Evolutionary conservation across 2,888 invertebrate genomes (phyloP), one percentile per base, ranked within the genome.

Genomic region (Agriopis aurantiaria): DNA sequence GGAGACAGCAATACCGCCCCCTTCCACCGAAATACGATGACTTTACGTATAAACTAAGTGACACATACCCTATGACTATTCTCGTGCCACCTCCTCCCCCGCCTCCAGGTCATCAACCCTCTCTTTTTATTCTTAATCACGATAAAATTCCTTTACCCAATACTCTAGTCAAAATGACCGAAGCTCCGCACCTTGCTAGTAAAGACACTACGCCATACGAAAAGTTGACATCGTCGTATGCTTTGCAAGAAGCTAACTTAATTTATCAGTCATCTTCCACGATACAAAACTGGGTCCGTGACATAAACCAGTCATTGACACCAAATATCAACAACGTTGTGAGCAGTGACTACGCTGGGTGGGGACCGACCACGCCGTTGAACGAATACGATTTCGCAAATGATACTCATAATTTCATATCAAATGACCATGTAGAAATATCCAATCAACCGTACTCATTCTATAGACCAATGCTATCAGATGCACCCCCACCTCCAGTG

Each of bases 11-110:
- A 45, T 84, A 85, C 45, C 79, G 87, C 61, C 88, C 87, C 7
- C 75, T 78, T 55, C 83, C 85, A 6, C 81, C 82, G 62, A 91
- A 95, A 85, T 91, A 95, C 84, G 94, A 95, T 66, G 95, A 95
- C 71, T 94, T 88, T 68, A 88, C 93, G 48, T 92, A 95, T 72
- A 95, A 95, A 84, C 79, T 90, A 49, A 89, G 91, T 59, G 95
- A 96, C 14, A 91, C 92, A 59, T 95, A 94, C 75, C 96, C 96
- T 0, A 95, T 96, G 88, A 96, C 96, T 0, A 95, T 96, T 83
- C 92, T 97, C 67, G 95, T 97, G 71, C 97, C 97, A 12, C 96
- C 97, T 11, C 96, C 97, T 0, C 91, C 95, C 46, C 95, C 95
- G 23, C 92, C 94, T 0, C 92, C 91, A 5, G 90, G 90, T 12